Conservation (phyloP, 2,113 vertebrate genomes). For the Notarius quadriscutis region DNA sequence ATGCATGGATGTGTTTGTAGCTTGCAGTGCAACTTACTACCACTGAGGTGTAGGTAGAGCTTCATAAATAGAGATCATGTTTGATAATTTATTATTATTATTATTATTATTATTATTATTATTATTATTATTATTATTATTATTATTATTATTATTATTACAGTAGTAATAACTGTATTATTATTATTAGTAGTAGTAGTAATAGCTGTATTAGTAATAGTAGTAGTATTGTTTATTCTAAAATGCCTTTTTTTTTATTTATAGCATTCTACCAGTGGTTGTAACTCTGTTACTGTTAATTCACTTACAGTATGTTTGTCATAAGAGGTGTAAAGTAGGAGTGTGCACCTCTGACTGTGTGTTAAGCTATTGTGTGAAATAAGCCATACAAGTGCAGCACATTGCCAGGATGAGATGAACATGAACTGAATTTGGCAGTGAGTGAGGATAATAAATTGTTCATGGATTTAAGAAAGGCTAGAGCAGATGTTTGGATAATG, state of each 20-base stretch:
- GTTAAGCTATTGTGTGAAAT: conserved; percentile 46
- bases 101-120: background rate
- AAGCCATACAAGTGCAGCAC: conserved; percentile 28
- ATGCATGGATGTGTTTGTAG: conserved; percentile 42
- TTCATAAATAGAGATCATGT: background rate
- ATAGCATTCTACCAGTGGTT: conserved; percentile 20
- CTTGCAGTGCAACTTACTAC: conserved; percentile 35
- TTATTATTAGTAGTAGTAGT: too few relatives aligned
- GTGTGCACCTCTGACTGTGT: conserved; percentile 51
- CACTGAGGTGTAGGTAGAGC: conserved; percentile 29
- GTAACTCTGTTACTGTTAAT: conserved; percentile 26
- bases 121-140: background rate
- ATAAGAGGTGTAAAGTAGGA: conserved; percentile 45
- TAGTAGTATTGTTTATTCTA: conserved; percentile 3
- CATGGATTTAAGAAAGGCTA: background rate
- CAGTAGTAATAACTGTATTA: too few relatives aligned
- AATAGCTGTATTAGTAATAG: background rate
- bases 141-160: background rate
- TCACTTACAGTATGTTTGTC: conserved; percentile 41
- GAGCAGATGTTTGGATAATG: background rate
- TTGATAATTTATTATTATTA: background rate
- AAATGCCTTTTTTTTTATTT: background rate
- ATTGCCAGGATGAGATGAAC: conserved; percentile 13
- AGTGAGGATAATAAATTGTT: conserved; percentile 2
- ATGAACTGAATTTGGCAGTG: background rate